A percentile compares a stretch with the other conserved stretches of the same genome.
Conservation (phyloP, 2,888 invertebrate species). For the Thyatira batis region DNA sequence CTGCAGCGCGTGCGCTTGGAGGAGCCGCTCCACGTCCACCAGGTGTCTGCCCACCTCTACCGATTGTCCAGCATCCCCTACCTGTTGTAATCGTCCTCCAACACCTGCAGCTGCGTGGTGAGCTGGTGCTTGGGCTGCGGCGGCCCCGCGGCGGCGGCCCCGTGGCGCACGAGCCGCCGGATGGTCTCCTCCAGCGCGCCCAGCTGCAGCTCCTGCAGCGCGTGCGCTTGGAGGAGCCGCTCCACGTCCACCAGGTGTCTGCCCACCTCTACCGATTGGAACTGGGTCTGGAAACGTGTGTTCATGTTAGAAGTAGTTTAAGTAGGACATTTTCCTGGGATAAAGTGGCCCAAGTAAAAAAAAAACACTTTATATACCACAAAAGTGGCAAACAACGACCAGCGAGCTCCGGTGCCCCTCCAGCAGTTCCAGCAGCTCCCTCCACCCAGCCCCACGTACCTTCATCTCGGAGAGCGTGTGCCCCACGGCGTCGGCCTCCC, state of each 20-base stretch:
- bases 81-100: slow-evolving; percentile 90
- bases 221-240: slow-evolving; percentile 96
- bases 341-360: too few relatives aligned
- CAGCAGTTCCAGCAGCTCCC: too few relatives aligned
- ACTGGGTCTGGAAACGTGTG: slow-evolving; percentile 83
- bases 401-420: too few relatives aligned
- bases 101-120: slow-evolving; percentile 87
- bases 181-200: slow-evolving; percentile 94
- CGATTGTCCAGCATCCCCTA: slow-evolving; percentile 77
- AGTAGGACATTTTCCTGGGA: too few relatives aligned
- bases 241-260: slow-evolving; percentile 97
- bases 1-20: slow-evolving; percentile 96
- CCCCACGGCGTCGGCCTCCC: too few relatives aligned
- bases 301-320: too few relatives aligned
- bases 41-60: slow-evolving; percentile 96
- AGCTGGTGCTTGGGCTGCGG: slow-evolving; percentile 88
- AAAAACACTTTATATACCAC: too few relatives aligned
- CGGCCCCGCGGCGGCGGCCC: slow-evolving; percentile 65
- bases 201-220: slow-evolving; percentile 94
- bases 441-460: too few relatives aligned
- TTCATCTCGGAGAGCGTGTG: too few relatives aligned
- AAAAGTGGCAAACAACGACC: too few relatives aligned
- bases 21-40: slow-evolving; percentile 95
- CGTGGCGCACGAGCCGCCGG: slow-evolving; percentile 86
- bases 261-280: slow-evolving; percentile 93